Evolutionary conservation across 2,113 vertebrate genomes (phyloP).

Genomic region (Triplophysa tibetana): DNA sequence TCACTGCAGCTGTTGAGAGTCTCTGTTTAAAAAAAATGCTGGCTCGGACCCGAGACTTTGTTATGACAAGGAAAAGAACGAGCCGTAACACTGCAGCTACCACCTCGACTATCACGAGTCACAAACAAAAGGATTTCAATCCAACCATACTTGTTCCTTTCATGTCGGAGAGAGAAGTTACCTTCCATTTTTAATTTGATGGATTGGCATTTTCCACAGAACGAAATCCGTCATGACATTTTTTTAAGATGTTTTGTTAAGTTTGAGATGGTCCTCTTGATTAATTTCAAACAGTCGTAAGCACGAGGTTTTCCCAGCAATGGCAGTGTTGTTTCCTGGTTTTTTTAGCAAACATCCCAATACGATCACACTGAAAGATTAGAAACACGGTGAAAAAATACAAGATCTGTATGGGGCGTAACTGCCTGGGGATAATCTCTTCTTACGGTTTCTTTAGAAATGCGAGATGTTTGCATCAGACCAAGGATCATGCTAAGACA

Average conservation of each 20-base stretch:
- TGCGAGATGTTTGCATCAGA: not conserved
- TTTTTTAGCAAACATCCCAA: too few relatives aligned
- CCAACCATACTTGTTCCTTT: not conserved
- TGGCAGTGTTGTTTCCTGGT: not conserved
- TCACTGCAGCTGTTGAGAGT: conserved; percentile 59
- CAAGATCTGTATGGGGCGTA: not conserved
- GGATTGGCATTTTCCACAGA: not conserved
- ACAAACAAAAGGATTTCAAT: conserved; percentile 49
- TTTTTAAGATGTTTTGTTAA: not conserved
- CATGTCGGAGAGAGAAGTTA: not conserved
- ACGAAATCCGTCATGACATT: not conserved
- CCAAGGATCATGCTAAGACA: too few relatives aligned
- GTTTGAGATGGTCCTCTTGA: not conserved
- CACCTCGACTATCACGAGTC: conserved; percentile 47
- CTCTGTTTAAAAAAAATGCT: conserved; percentile 52
- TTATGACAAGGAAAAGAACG: conserved; percentile 64
- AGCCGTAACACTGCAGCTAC: conserved; percentile 52
- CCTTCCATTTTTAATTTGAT: not conserved
- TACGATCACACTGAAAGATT: too few relatives aligned
- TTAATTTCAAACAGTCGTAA: conserved; percentile 1
- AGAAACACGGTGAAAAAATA: too few relatives aligned
- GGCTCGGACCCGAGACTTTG: conserved; percentile 53
- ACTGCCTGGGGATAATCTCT: not conserved
- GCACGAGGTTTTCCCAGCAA: conserved; percentile 4
- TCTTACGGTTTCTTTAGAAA: not conserved